A percentile compares a stretch with the other conserved stretches of the same genome.
These are phyloP conservation scores for Caenorhabditis doughertyi DNA, from an alignment of 2,888 invertebrate genomes.

Conservation along the genomic window DNA sequence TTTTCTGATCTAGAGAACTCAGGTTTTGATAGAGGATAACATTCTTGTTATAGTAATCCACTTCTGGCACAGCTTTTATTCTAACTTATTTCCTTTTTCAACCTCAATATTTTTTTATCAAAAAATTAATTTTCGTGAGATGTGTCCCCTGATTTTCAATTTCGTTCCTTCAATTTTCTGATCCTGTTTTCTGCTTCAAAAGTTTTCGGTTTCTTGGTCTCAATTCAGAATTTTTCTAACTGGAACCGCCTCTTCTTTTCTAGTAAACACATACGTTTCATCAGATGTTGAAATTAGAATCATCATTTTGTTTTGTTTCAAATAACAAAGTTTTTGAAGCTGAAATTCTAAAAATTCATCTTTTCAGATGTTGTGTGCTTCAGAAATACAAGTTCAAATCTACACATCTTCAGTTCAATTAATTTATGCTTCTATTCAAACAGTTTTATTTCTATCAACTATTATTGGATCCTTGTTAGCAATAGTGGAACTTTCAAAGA, in stretches of 20 bases:
- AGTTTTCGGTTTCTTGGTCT: not conserved
- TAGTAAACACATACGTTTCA: conserved; percentile 8
- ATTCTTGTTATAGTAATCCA: too few species aligned
- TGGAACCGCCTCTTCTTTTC: conserved; percentile 16
- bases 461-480: conserved; percentile 31
- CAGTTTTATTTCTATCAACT: conserved; percentile 31
- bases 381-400: conserved; percentile 27
- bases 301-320: not conserved
- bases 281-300: conserved; percentile 27
- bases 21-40: too few species aligned
- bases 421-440: conserved; percentile 38
- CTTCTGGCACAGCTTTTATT: too few species aligned
- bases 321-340: not conserved
- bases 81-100: too few species aligned
- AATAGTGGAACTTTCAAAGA: conserved; percentile 31
- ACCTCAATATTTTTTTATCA: too few species aligned
- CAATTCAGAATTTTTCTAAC: not conserved
- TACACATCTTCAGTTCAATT: conserved; percentile 37
- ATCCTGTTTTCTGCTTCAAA: conserved; percentile 11
- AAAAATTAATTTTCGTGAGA: not conserved
- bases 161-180: not conserved
- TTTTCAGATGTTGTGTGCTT: conserved; percentile 53
- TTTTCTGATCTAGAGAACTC: too few species aligned
- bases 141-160: not conserved
- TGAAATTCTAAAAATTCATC: not conserved